Base-by-base conservation (phyloP, 2,888 invertebrate genomes). In the Spodoptera littoralis region DNA sequence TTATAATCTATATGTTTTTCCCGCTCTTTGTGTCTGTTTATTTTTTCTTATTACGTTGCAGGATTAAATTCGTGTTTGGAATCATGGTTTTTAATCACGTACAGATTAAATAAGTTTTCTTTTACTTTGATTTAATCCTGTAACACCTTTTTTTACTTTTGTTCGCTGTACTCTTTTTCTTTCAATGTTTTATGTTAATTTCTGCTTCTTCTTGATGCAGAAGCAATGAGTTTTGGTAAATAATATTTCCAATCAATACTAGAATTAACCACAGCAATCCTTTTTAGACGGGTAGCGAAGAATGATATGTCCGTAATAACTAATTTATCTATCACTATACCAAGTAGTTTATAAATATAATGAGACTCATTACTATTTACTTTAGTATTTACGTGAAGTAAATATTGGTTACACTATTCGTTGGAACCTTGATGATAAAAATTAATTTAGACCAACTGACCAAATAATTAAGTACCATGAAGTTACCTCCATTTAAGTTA, bases 261-360 rank as follows among this genome's bases (percentile, higher is more conserved):
- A 70, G 58, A 78, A 75, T 81, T 89, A 87, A 88, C 94, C 94
- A 94, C 94, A 94, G 90, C 93, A 94, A 93, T 87, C 83, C 94
- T 94, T 93, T 85, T 76, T 81, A 80, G 82, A 77, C 76, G 83
- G 87, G 85, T 84, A 85, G 80, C 78, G 71, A 77, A 73, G 79
- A 77, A 76, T 68, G 69, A 79, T 77, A 76, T 58, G 11, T n/a
- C 27, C 27, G 5, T 30, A 48, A 1, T 27, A 12, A 13, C 36
- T 54, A 6, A 46, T 54, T 8, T 9, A 48, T 27, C 48, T 1
- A 43, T 43, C 12, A 68, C 43, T 57, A 42, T 36, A 8, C 36
- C 36, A 53, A 42, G 45, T 52, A 36, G 9, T 45, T 51, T n/a
- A 13, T 1, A 12, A 52, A 18, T 18, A 18, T 18, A 4, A 27